These are phyloP conservation scores for Ricordea florida DNA, from an alignment of 92 coral and sea anemone species.

Conservation along the genomic window DNA sequence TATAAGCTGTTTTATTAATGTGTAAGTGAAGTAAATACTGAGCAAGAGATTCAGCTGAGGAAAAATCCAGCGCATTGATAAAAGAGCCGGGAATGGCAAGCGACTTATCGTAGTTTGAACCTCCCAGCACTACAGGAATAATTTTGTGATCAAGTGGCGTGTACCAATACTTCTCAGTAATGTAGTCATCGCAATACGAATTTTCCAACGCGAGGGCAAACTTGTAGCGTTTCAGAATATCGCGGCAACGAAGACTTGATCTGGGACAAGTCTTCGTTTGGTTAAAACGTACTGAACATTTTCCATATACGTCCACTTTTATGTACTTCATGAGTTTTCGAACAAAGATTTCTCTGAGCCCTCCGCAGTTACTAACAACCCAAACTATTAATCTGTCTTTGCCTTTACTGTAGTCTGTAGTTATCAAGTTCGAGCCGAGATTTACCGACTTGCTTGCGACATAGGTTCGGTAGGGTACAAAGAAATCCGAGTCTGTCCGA, in stretches of 20 bases:
- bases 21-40: slow-evolving; percentile 59
- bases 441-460: slow-evolving; percentile 39
- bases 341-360: slow-evolving; percentile 61
- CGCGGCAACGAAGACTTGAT: slow-evolving; percentile 25
- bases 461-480: slow-evolving; percentile 79
- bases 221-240: slow-evolving; percentile 61
- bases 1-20: slow-evolving; percentile 79
- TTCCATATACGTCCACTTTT: slow-evolving; percentile 75
- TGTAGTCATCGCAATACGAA: slow-evolving; percentile 72
- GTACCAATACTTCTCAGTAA: slow-evolving; percentile 92
- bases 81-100: slow-evolving; percentile 90
- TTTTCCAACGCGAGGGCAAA: slow-evolving; percentile 89
- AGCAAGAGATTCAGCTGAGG: slow-evolving; percentile 66
- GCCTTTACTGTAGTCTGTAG: slow-evolving; percentile 55
- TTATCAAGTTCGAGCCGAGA: background rate
- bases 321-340: slow-evolving; percentile 57
- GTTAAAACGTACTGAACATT: slow-evolving; percentile 69
- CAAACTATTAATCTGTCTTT: slow-evolving; percentile 85
- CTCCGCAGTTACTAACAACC: slow-evolving; percentile 81
- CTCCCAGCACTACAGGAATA: slow-evolving; percentile 89
- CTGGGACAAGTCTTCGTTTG: slow-evolving; percentile 50
- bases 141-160: slow-evolving; percentile 56
- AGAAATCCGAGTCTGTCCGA: slow-evolving; percentile 86
- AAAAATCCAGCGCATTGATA: slow-evolving; percentile 78
- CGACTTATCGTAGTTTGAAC: slow-evolving; percentile 60